Conservation (phyloP, 1,140 invertebrate species). For the Chrysoperla carnea region DNA sequence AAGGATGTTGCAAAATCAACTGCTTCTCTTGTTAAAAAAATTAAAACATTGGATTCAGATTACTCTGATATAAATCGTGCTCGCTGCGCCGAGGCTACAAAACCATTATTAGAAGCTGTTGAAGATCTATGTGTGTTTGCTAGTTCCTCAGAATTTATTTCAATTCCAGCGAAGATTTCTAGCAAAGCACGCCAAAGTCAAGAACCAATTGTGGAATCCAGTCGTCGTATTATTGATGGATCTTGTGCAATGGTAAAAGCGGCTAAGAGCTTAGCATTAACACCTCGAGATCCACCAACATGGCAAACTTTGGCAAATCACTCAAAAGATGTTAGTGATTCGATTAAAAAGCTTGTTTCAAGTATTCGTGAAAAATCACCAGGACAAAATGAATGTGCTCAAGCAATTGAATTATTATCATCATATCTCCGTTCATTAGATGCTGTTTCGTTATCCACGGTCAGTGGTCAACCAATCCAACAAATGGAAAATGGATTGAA, state of each 20-base stretch:
- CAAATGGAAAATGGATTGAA: slow-evolving; percentile 34
- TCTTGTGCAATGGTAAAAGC: slow-evolving; percentile 81
- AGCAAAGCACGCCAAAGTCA: slow-evolving; percentile 55
- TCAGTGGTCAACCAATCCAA: slow-evolving; percentile 58
- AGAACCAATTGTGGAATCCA: slow-evolving; percentile 75
- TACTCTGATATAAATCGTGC: slow-evolving; percentile 58
- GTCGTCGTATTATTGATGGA: slow-evolving; percentile 61
- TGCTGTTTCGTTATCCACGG: slow-evolving; percentile 68
- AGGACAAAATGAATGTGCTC: slow-evolving; percentile 84
- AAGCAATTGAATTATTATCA: slow-evolving; percentile 61
- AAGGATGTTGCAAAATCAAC: slow-evolving; percentile 96
- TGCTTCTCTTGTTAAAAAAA: slow-evolving; percentile 83
- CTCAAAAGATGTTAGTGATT: slow-evolving; percentile 89
- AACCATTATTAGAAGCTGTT: slow-evolving; percentile 73
- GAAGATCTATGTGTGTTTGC: slow-evolving; percentile 87
- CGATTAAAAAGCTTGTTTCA: slow-evolving; percentile 83
- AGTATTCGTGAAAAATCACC: slow-evolving; percentile 90
- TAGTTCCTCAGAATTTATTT: slow-evolving; percentile 80
- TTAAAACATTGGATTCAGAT: slow-evolving; percentile 79
- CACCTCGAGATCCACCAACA: slow-evolving; percentile 77
- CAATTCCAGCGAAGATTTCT: slow-evolving; percentile 82
- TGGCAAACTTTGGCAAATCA: slow-evolving; percentile 88
- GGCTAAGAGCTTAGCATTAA: slow-evolving; percentile 75
- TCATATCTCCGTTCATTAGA: slow-evolving; percentile 67
- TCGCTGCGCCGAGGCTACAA: slow-evolving; percentile 64